Evolutionary conservation across 2,113 vertebrate genomes (phyloP).

Genomic region (Psettodes erumei): DNA sequence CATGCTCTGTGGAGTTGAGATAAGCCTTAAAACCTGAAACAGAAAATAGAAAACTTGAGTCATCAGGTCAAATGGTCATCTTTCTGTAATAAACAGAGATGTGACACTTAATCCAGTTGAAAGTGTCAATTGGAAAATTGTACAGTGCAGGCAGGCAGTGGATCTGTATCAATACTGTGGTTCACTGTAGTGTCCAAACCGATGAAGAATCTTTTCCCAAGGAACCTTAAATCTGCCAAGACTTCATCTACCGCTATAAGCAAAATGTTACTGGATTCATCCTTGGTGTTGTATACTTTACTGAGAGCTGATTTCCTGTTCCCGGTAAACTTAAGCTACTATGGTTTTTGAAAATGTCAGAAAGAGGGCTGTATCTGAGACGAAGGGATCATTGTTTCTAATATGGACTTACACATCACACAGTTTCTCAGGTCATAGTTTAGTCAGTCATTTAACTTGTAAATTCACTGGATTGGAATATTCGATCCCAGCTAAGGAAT

Average conservation of each 20-base stretch:
- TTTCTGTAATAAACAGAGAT: conserved; percentile 3
- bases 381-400: background rate
- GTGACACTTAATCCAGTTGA: background rate
- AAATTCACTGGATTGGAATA: background rate
- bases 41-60: background rate
- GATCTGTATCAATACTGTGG: background rate
- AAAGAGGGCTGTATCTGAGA: background rate
- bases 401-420: background rate
- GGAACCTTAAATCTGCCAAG: background rate
- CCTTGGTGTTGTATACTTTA: background rate
- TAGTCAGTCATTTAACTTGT: background rate
- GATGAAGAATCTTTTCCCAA: background rate
- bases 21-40: background rate
- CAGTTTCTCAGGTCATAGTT: background rate
- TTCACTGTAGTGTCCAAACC: conserved; percentile 1
- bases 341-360: background rate
- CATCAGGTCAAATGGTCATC: background rate
- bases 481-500: too few relatives aligned
- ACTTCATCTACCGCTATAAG: background rate
- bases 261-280: background rate
- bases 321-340: background rate
- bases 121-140: conserved; percentile 6
- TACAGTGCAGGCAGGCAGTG: background rate
- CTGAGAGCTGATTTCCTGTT: background rate
- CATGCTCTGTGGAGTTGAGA: background rate